Conservation (phyloP, 2,797 vertebrate genomes). For the Poecile montanus region DNA sequence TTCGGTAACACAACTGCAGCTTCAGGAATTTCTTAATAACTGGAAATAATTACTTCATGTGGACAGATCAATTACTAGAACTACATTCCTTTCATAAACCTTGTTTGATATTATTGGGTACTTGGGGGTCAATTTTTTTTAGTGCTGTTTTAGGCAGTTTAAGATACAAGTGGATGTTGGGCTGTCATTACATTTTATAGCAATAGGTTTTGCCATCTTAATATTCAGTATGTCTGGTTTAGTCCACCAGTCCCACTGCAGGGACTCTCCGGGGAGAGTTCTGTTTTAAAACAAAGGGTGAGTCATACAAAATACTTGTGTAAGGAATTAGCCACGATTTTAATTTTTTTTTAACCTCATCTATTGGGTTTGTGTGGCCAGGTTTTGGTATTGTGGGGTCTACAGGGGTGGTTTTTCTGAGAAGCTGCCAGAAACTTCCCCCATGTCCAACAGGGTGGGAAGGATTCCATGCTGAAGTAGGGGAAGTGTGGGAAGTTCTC, state of each 20-base stretch:
- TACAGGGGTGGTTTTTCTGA: background rate
- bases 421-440: background rate
- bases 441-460: background rate
- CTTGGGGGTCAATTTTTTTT: background rate
- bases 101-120: background rate
- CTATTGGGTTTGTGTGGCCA: background rate
- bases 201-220: background rate
- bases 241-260: background rate
- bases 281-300: background rate
- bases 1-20: background rate
- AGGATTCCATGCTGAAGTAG: background rate
- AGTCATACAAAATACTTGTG: background rate
- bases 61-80: background rate
- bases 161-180: background rate
- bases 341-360: background rate
- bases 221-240: background rate
- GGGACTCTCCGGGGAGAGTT: background rate
- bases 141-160: background rate
- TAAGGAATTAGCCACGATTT: background rate
- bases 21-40: background rate
- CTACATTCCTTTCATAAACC: background rate
- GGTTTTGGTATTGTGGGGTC: background rate
- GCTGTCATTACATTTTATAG: background rate
- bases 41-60: background rate
- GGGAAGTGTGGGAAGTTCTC: background rate